These are phyloP conservation scores for roundworm (Caenorhabditis elegans) DNA, from an alignment of 1,140 invertebrate genomes.

Conservation along the genomic window WBcel235 BX284603.4:6086501-6087000, in stretches of 20 bases:
- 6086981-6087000: conserved; percentile 90
- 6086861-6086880: conserved; percentile 73
- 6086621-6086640: conserved; percentile 93
- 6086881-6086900: conserved; percentile 76
- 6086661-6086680: conserved; percentile 68
- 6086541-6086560: conserved; percentile 72
- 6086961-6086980: conserved; percentile 92
- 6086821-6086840: too few species aligned
- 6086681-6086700: conserved; percentile 38
- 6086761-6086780: too few species aligned
- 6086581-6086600: too few species aligned
- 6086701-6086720: background rate
- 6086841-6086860: too few species aligned
- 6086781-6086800: too few species aligned
- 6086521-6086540: conserved; percentile 88
- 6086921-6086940: conserved; percentile 97
- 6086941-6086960: conserved; percentile 85
- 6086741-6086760: too few species aligned
- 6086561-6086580: background rate
- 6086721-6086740: too few species aligned
- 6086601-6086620: conserved; percentile 90
- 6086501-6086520: conserved; percentile 75
- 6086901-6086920: conserved; percentile 88
- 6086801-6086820: too few species aligned
- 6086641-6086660: conserved; percentile 88